Evolutionary conservation across 2,113 vertebrate genomes (phyloP).

Genomic region (Nicator chloris): DNA sequence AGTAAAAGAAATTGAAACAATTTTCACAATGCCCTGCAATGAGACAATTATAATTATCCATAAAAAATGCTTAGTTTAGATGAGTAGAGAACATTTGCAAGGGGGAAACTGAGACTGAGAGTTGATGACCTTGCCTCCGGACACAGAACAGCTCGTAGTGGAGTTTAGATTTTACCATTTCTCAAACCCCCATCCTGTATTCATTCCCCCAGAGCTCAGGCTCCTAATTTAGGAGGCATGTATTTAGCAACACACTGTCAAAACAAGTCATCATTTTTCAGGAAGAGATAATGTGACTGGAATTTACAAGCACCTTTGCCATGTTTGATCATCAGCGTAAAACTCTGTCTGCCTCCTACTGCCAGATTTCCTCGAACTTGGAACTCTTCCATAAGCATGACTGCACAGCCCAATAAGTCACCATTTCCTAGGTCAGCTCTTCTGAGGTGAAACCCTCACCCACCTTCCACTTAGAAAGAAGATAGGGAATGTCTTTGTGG

Average conservation of each 20-base stretch:
- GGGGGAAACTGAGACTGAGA: not conserved
- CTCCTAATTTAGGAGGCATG: conserved; percentile 22
- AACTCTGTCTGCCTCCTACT: not conserved
- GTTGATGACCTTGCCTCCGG: not conserved
- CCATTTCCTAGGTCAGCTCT: not conserved
- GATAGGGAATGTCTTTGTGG: not conserved
- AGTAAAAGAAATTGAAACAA: not conserved
- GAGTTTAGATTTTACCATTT: not conserved
- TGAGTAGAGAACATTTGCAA: not conserved
- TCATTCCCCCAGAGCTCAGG: not conserved
- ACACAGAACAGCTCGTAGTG: not conserved
- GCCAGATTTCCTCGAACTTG: not conserved
- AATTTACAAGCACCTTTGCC: conserved; percentile 49
- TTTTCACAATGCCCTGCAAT: not conserved
- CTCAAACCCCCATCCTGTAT: not conserved
- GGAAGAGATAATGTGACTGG: conserved; percentile 27
- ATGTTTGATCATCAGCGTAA: conserved; percentile 13
- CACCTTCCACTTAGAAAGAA: not conserved
- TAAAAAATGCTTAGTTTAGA: not conserved
- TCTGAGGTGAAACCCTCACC: not conserved
- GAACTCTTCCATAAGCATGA: not conserved
- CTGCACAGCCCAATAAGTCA: not conserved
- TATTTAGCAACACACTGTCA: conserved; percentile 13
- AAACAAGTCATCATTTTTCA: conserved; percentile 36
- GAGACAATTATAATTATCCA: not conserved